Evolutionary conservation across 2,888 invertebrate genomes (phyloP).

Genomic region (Drosophila rubida): DNA sequence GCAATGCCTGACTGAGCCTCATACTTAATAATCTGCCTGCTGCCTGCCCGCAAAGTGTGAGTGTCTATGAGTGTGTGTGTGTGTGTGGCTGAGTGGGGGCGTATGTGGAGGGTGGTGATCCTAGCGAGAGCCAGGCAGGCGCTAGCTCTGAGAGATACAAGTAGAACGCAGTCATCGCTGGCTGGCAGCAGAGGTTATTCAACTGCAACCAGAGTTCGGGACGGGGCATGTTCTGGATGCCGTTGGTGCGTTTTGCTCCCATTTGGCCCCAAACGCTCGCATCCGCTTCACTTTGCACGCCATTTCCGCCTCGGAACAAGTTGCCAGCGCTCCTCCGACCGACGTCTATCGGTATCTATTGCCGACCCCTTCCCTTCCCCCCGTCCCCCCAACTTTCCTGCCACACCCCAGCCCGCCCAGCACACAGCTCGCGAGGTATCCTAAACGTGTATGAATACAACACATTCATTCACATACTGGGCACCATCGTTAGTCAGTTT

Average conservation of each 20-base stretch:
- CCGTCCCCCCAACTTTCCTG: too few species aligned
- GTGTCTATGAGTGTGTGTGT: slow-evolving; percentile 24
- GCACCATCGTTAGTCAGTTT: slow-evolving; percentile 61
- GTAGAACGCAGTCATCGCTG: slow-evolving; percentile 43
- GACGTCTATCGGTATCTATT: slow-evolving; percentile 58
- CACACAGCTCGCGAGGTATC: slow-evolving; percentile 11
- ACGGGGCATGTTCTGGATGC: slow-evolving; percentile 30
- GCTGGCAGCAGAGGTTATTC: slow-evolving; percentile 65
- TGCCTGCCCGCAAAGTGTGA: slow-evolving; percentile 10
- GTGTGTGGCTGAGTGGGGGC: not conserved
- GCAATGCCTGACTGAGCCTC: slow-evolving; percentile 74
- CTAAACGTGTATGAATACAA: slow-evolving; percentile 38
- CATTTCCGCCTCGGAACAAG: slow-evolving; percentile 71
- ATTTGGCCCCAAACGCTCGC: slow-evolving; percentile 71
- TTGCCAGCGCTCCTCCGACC: slow-evolving; percentile 45
- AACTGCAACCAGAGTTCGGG: slow-evolving; percentile 57
- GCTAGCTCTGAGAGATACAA: slow-evolving; percentile 18
- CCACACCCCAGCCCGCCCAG: too few species aligned
- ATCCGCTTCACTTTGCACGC: slow-evolving; percentile 79
- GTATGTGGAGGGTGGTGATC: slow-evolving; percentile 42
- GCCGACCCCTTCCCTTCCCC: slow-evolving; percentile 12
- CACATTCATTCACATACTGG: slow-evolving; percentile 16
- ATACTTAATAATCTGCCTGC: slow-evolving; percentile 68
- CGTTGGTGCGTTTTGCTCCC: slow-evolving; percentile 75
- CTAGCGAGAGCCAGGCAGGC: slow-evolving; percentile 38